Evolutionary conservation across 2,113 vertebrate genomes (phyloP).

Genomic region (Carassius auratus): DNA sequence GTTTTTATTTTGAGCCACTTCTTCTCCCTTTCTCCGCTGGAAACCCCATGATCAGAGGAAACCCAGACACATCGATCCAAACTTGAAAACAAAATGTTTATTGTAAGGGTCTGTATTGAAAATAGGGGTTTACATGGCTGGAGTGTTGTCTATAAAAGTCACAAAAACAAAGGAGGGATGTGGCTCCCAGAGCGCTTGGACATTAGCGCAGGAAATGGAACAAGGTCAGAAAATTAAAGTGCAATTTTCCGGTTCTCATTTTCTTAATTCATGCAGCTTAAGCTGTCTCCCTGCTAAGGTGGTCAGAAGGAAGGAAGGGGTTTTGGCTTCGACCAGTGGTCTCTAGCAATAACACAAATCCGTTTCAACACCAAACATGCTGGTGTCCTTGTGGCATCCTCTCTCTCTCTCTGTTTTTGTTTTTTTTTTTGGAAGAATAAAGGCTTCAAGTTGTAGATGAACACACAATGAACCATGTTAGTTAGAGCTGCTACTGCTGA

Average conservation of each 20-base stretch:
- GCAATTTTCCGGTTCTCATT: conserved; percentile 64
- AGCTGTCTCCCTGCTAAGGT: conserved; percentile 61
- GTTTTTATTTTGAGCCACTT: conserved; percentile 55
- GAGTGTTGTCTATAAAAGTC: conserved; percentile 62
- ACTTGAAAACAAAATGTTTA: conserved; percentile 60
- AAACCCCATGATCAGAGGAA: conserved; percentile 61
- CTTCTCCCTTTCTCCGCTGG: conserved; percentile 50
- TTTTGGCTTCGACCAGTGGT: conserved; percentile 69
- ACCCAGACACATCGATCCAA: conserved; percentile 57
- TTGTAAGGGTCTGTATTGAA: conserved; percentile 64
- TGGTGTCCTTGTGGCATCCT: conserved; percentile 82
- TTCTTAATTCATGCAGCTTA: conserved; percentile 66
- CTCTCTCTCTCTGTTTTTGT: conserved; percentile 61
- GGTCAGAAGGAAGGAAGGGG: conserved; percentile 65
- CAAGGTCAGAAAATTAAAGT: conserved; percentile 70
- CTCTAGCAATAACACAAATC: conserved; percentile 80
- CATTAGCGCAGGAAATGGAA: conserved; percentile 65
- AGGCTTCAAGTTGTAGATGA: conserved; percentile 43
- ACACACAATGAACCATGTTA: conserved; percentile 20
- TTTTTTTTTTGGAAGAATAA: conserved; percentile 51
- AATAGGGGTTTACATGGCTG: conserved; percentile 62
- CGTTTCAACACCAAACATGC: conserved; percentile 65
- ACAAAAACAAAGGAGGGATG: conserved; percentile 54
- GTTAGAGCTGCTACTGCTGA: conserved; percentile 1
- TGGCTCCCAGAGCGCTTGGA: conserved; percentile 63